These are phyloP conservation scores for Branchellion lobata DNA, from an alignment of 2,888 invertebrate species.

Conservation along the genomic window DNA sequence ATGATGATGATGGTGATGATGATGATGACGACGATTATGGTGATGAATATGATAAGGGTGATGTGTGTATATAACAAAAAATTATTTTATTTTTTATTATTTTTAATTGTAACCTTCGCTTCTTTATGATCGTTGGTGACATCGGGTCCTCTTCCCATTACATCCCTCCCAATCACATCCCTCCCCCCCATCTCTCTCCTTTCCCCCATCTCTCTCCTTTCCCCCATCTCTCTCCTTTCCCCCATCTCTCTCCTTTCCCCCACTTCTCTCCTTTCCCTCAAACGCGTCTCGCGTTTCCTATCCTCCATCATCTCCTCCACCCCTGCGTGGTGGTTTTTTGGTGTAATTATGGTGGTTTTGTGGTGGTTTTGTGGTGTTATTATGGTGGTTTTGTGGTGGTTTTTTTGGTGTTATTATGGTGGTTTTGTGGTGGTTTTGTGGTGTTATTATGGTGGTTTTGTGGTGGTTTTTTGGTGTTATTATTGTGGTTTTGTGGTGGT, in stretches of 20 bases:
- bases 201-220: too few species aligned
- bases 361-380: neutral
- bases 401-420: too few species aligned
- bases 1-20: neutral
- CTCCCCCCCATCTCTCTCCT: too few species aligned
- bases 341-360: neutral
- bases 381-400: too few species aligned
- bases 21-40: neutral
- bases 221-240: too few species aligned
- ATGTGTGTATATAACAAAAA: neutral
- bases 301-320: neutral
- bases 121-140: slow-evolving; percentile 10
- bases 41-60: neutral
- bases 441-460: too few species aligned
- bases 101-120: neutral
- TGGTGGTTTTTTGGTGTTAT: too few species aligned
- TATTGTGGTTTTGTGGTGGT: too few species aligned
- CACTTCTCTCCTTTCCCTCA: neutral
- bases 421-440: too few species aligned
- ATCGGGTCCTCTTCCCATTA: neutral
- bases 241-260: neutral
- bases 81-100: neutral
- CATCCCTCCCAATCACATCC: too few species aligned
- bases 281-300: neutral
- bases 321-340: neutral